Evolutionary conservation across 2,888 invertebrate genomes (phyloP), one percentile per base, ranked within the genome.

Genomic region (Peribatodes rhomboidaria): DNA sequence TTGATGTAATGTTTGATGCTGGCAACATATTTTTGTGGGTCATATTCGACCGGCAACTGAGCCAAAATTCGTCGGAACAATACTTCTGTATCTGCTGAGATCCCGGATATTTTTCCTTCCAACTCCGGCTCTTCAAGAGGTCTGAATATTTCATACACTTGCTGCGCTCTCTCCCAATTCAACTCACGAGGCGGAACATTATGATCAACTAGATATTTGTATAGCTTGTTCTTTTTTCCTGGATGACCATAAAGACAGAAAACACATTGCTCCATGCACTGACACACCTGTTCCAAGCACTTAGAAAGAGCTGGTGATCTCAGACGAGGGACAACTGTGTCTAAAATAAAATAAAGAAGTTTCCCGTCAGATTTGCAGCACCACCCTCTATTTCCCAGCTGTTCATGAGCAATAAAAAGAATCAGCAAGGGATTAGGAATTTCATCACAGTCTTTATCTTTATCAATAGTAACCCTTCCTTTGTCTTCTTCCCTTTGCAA

Each of bases 201-300:
- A 81, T 98, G 98, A 75, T 97, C 97, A 52, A 94, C 94, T 18
- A 97, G 87, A 84, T 96, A 88, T 73, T 94, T 90, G n/a, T 50
- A 35, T 0, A 92, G 77, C 71, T 94, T 92, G 63, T 74, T 95
- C 78, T 96, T 96, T 80, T 95, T 96, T 63, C 94, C 95, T 0
- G 97, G 97, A 88, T 97, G 97, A 0, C 96, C 96, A 84, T 97
- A 98, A 1, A 99, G 90, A 84, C 99, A 99, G 85, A 95, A 98
- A 65, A 94, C 94, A 72, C 94, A 93, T 88, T 99, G 98, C 79
- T 98, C 98, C 79, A 98, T 93, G 72, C 96, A 95, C 73, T 96
- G 96, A 65, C 95, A 95, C 1, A 98, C 94, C 80, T 96, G 95
- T 76, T 96, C 95, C 49, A 96, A 91, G 31, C 94, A 93, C 49